A percentile compares a stretch with the other conserved stretches of the same genome.
These are phyloP conservation scores for Halisarca cf. caerulea DNA, from an alignment of 37 sponge, comb jelly and placozoan species.

Conservation along the genomic window DNA sequence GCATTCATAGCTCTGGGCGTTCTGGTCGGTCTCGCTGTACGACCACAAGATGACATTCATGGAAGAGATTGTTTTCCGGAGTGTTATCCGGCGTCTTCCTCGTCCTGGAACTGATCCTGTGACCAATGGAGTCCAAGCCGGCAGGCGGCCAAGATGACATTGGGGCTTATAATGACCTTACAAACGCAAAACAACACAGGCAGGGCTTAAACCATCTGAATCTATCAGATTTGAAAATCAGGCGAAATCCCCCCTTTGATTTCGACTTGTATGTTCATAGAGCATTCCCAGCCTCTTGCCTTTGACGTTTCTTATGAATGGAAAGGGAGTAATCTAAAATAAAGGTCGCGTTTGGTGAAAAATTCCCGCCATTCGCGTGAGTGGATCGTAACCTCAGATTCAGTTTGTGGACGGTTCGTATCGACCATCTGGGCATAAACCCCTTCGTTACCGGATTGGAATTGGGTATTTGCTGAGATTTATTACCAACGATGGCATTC, in stretches of 20 bases:
- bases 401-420: too few species aligned
- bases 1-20: neutral
- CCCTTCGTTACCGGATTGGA: too few species aligned
- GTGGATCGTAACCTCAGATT: neutral
- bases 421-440: too few species aligned
- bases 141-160: slow-evolving; percentile 27
- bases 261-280: neutral
- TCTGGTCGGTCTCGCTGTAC: too few species aligned
- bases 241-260: neutral
- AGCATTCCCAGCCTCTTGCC: neutral
- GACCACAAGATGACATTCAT: slow-evolving; percentile 20
- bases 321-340: neutral
- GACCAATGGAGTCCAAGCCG: neutral
- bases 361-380: slow-evolving; percentile 2
- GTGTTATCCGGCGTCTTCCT: slow-evolving; percentile 15
- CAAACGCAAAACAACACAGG: slow-evolving; percentile 25
- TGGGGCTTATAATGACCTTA: slow-evolving; percentile 30
- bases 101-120: slow-evolving; percentile 6
- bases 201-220: slow-evolving; percentile 11
- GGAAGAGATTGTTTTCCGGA: slow-evolving; percentile 5
- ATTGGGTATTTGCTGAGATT: neutral
- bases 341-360: slow-evolving; percentile 12
- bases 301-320: neutral
- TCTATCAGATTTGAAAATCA: neutral
- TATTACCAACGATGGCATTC: neutral